Conservation (phyloP, 2,797 vertebrate species). For the Enteromius paludinosus region DNA sequence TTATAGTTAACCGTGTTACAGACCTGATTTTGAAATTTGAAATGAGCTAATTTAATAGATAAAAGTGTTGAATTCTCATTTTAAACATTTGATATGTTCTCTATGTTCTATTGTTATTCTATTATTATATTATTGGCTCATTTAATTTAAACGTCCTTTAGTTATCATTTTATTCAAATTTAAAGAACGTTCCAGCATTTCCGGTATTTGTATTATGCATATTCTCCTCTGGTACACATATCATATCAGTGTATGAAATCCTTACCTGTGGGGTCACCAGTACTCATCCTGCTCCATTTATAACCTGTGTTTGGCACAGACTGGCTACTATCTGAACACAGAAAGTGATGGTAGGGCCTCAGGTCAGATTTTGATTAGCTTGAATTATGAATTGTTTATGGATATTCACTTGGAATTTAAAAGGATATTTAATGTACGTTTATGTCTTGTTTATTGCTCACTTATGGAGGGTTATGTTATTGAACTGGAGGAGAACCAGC, state of each 20-base stretch:
- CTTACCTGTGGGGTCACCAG: slow-evolving; percentile 60
- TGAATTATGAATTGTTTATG: slow-evolving; percentile 1
- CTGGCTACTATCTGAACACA: slow-evolving; percentile 78
- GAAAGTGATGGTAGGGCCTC: slow-evolving; percentile 40
- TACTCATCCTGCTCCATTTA: slow-evolving; percentile 74
- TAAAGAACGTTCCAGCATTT: neutral
- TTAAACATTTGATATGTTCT: no score
- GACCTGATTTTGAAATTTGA: no score
- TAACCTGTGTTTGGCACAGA: slow-evolving; percentile 77
- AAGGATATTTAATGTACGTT: slow-evolving; percentile 5
- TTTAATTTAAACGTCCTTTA: no score
- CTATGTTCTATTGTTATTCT: no score
- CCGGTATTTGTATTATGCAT: neutral
- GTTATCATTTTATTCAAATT: neutral
- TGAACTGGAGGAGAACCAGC: slow-evolving; percentile 7
- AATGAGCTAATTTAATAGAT: no score
- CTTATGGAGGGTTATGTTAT: neutral
- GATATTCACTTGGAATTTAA: neutral
- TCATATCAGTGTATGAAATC: neutral
- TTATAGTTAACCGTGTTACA: no score
- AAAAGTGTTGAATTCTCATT: no score
- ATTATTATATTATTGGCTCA: no score
- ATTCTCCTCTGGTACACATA: neutral
- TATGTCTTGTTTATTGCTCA: slow-evolving; percentile 15
- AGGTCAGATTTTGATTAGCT: neutral